These are phyloP conservation scores for Prosapia bicincta DNA, from an alignment of 2,888 invertebrate species.

Conservation along the genomic window DNA sequence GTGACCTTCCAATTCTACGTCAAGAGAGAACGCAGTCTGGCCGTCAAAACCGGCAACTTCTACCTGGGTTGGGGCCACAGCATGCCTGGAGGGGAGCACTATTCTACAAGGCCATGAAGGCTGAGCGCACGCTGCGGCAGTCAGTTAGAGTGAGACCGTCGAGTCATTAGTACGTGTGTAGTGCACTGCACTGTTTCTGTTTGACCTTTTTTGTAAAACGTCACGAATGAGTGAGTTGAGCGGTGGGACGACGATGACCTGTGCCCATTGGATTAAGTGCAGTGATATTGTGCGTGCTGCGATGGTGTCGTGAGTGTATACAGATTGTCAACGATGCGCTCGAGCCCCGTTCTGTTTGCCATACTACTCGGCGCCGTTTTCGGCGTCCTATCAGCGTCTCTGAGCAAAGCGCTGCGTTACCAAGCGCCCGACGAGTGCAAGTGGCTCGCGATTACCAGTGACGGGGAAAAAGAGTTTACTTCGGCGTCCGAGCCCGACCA, in stretches of 20 bases:
- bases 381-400: conserved; percentile 55
- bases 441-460: conserved; percentile 62
- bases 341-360: conserved; percentile 48
- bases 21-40: conserved; percentile 27
- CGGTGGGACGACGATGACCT: conserved; percentile 26
- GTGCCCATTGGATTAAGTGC: background rate
- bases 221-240: conserved; percentile 35
- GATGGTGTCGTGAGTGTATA: conserved; percentile 18
- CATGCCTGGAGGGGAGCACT: conserved; percentile 6
- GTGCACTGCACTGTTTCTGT: background rate
- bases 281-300: background rate
- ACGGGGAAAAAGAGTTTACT: conserved; percentile 48
- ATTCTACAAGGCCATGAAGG: conserved; percentile 13
- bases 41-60: conserved; percentile 22
- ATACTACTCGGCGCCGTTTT: conserved; percentile 57
- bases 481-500: conserved; percentile 44
- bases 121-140: conserved; percentile 1
- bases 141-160: conserved; percentile 25
- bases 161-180: conserved; percentile 7
- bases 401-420: conserved; percentile 62
- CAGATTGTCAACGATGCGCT: conserved; percentile 14
- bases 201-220: background rate
- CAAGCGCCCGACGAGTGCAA: conserved; percentile 80
- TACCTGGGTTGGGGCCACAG: conserved; percentile 8
- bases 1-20: conserved; percentile 28